Base-by-base conservation (phyloP, 2,797 vertebrate species). In the Garrulus glandarius region DNA sequence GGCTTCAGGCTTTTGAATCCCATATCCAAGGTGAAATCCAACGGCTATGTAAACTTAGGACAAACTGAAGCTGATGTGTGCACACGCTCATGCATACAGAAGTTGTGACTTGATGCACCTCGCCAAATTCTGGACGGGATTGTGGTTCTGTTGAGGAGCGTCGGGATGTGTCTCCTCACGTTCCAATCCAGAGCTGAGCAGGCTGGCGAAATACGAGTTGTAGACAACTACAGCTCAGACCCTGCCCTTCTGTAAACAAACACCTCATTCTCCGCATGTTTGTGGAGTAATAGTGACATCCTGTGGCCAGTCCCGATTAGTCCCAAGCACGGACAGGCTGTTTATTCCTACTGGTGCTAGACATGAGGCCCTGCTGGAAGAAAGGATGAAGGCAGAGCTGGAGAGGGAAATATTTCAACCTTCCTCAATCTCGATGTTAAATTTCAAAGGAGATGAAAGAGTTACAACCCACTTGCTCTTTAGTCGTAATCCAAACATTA, bases 261-360 rank as follows among this genome's bases (percentile, higher is more conserved):
- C 92, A 36, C 52, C 70, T 63, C 32, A 11, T 55, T 89, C 77
- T 71, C 94, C 10, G 3, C 41, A 59, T 97, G 97, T 98, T 97
- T 98, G 91, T 98, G 98, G 98, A 98, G 98, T 98, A 98, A 98
- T 96, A 98, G 97, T 98, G 98, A 98, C 98, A 98, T 98, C 98
- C 98, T 98, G 98, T 98, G 98, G 98, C 97, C 98, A 79, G 89
- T 97, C 92, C 61, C 53, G 92, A 97, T 91, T 94, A 96, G 97
- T 96, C 94, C 87, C 96, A 86, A 92, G 94, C 86, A 95, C 47
- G 95, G 95, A 96, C 98, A 95, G 46, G 43, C 87, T 94, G 89
- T 39, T 81, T 69, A 29, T 82, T 91, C 72, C 63, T 87, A 12
- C 64, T 84, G 82, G 34, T 9, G 14, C 30, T 26, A 63, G 46